Base-by-base conservation (phyloP, 2,797 vertebrate species). In the Gambusia yucatana region DNA sequence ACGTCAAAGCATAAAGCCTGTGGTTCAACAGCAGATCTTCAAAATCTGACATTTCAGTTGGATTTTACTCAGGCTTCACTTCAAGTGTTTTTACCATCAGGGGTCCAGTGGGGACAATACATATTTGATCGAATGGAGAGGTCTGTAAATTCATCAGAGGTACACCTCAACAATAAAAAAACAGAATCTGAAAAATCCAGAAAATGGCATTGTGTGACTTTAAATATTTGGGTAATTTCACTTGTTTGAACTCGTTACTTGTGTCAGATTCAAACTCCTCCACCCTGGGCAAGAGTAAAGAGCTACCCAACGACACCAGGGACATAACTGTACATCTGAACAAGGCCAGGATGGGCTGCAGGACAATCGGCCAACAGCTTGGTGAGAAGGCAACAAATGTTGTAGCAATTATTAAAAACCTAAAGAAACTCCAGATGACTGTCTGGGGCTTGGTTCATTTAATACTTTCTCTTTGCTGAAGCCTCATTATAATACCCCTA, bases 1-100 rank as follows among this genome's bases (percentile, higher is more conserved):
- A 86, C 76, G 63, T 75, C 74, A 78, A 70, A 52, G 36, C 61
- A 83, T 67, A 61, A 79, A 47, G 47, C 14, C 43, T 78, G 70
- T 71, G 43, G 36, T 67, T 13, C 67, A 74, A 61, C 41, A 71
- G 36, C 2, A 67, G 17, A 59, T 17, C 5, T 55, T 59, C 33
- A 79, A 80, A 78, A 77, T 46, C 55, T 77, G 74, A 76, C 39
- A n/a, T 33, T 61, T 59, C 25, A 43, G 59, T 75, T 30, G 28
- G 16, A 73, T 63, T 69, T 63, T 63, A 14, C 28, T 59, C n/a
- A 63, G 0, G 6, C 2, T 36, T 14, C 28, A 16, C 57, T 61
- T 30, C 59, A 63, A 28, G 59, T 63, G 59, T 65, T 65, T 63
- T 63, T 36, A 36, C 59, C 14, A 7, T 36, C 59, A 63, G 8